phyloP scores from a whole-genome alignment of 1,140 invertebrate genomes.

The Pseudomyrmex flavicornis region DNA sequence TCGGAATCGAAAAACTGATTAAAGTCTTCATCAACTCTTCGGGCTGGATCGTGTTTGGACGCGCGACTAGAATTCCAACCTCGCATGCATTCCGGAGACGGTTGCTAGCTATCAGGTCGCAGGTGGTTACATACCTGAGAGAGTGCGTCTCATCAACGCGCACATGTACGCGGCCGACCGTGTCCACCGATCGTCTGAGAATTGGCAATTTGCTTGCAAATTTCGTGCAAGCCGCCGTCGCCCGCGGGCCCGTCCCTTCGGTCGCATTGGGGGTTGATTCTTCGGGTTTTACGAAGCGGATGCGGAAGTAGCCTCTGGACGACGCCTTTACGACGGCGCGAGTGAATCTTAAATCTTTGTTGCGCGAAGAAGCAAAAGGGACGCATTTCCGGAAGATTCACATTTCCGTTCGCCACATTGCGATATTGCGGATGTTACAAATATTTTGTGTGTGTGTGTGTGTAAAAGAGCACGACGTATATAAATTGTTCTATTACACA shows the following conservation, averaged over 20 bases:
- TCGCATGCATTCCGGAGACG: constrained; percentile 15
- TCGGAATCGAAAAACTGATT: constrained; percentile 11
- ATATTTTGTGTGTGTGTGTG: background rate
- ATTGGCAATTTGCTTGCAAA: constrained; percentile 85
- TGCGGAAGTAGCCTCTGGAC: constrained; percentile 11
- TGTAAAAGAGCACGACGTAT: too few species aligned
- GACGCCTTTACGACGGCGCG: constrained; percentile 16
- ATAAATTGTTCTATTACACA: too few species aligned
- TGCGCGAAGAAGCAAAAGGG: background rate
- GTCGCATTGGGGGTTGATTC: constrained; percentile 45
- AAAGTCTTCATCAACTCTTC: background rate
- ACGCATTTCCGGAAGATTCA: background rate
- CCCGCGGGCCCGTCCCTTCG: constrained; percentile 48
- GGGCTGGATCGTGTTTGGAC: background rate
- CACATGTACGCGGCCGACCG: constrained; percentile 61
- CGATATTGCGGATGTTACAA: background rate
- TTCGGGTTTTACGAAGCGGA: constrained; percentile 45
- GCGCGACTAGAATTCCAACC: constrained; percentile 6
- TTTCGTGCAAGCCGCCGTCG: constrained; percentile 72
- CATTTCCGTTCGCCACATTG: background rate
- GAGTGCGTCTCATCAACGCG: constrained; percentile 59
- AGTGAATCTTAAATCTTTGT: background rate
- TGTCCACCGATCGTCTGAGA: constrained; percentile 78
- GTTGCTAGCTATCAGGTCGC: constrained; percentile 60
- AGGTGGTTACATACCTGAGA: constrained; percentile 49